These are phyloP conservation scores for Euwallacea similis DNA, from an alignment of 1,140 invertebrate species.

Conservation along the genomic window DNA sequence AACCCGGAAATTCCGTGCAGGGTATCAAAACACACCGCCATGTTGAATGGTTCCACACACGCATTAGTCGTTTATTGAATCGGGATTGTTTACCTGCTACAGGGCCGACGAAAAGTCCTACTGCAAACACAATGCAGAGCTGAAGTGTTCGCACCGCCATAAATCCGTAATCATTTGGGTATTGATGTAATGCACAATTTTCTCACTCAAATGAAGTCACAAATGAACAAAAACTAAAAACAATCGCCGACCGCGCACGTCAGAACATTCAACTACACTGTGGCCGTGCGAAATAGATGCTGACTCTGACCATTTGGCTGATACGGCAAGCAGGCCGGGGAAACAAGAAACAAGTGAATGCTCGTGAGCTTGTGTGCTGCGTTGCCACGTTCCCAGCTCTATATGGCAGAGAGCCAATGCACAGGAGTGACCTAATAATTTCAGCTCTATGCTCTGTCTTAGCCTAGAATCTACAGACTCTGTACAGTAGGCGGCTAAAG, in stretches of 20 bases:
- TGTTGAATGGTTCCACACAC: constrained; percentile 30
- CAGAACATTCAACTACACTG: too few relatives aligned
- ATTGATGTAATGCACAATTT: background rate
- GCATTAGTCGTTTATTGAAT: background rate
- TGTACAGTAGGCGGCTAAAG: too few relatives aligned
- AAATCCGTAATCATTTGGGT: constrained; percentile 38
- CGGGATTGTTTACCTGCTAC: constrained; percentile 23
- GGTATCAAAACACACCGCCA: constrained; percentile 36
- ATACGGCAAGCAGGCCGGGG: too few relatives aligned
- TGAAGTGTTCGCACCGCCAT: constrained; percentile 37
- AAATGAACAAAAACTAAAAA: constrained; percentile 18
- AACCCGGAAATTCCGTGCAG: constrained; percentile 30
- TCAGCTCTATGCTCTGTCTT: too few relatives aligned
- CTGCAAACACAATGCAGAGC: constrained; percentile 38
- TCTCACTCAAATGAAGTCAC: constrained; percentile 8
- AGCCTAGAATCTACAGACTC: too few relatives aligned
- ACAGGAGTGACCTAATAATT: too few relatives aligned
- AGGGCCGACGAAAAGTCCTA: constrained; percentile 29
- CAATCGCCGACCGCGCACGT: background rate
- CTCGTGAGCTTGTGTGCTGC: too few relatives aligned
- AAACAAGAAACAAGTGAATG: too few relatives aligned
- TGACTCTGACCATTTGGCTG: too few relatives aligned
- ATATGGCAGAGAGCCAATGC: too few relatives aligned
- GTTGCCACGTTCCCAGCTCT: too few relatives aligned
- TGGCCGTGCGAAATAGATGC: too few relatives aligned